Evolutionary conservation across 1,140 invertebrate genomes (phyloP), one percentile per base, ranked within the genome.

Genomic region (Megathymus violae): DNA sequence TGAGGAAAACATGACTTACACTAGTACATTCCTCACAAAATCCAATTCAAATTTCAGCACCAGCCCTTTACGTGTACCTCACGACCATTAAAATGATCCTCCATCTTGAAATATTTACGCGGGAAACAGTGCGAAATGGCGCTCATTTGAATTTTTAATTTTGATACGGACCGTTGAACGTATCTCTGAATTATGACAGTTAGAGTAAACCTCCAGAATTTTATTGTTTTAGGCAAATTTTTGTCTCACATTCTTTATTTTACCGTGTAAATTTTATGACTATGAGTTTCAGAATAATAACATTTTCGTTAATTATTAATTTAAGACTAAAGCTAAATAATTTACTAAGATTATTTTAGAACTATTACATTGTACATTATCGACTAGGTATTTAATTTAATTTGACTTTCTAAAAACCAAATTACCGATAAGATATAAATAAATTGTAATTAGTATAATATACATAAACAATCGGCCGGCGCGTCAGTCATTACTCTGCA

Each of bases 71-170:
- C 51, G 17, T 54, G 17, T 54, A 27, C 6, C 40, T 36, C 16
- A 9, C 14, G 51, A 54, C 51, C 38, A 22, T 54, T 46, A 34
- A 14, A 10, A 7, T 19, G 15, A 52, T 15, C 61, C 51, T 17
- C 27, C 50, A 54, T 56, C 13, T 54, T 64, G 51, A 46, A 54
- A 40, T 41, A 64, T 64, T 64, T 56, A 56, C 44, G 31, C 13
- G 38, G 43, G 27, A 56, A 64, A 64, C 41, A 47, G 43, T 25
- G 31, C 22, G 27, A 43, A 50, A 51, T 36, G 50, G 62, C 43
- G 34, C 34, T 38, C 43, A 64, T 64, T 64, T 64, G 43, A 56
- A 64, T 64, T 64, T 64, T 64, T 64, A 64, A 64, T 64, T 64
- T 56, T 60, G 52, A 54, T 50, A 60, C 52, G 6, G 4, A 17